Evolutionary conservation across 2,888 invertebrate species (phyloP).

Genomic region (Hermaeophaga mercurialis): DNA sequence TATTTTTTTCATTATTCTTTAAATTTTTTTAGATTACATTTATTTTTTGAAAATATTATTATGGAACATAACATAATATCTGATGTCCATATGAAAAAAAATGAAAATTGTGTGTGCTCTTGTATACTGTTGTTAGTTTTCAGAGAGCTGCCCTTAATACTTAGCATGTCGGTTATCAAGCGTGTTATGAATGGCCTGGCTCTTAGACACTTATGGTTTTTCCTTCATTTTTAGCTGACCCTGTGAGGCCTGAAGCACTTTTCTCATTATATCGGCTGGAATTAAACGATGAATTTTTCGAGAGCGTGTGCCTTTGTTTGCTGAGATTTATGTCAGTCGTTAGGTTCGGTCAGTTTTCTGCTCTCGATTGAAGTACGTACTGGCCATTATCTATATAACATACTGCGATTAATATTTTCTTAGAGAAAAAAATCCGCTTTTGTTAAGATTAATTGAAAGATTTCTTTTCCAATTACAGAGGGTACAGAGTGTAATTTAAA

Average conservation of each 20-base stretch:
- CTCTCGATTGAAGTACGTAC: slow-evolving; percentile 15
- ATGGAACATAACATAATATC: too few species aligned
- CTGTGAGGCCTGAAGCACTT: slow-evolving; percentile 12
- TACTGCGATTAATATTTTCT: slow-evolving; percentile 17
- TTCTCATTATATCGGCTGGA: slow-evolving; percentile 28
- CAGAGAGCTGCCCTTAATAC: too few species aligned
- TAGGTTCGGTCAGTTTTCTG: slow-evolving; percentile 21
- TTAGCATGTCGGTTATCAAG: slow-evolving; percentile 13
- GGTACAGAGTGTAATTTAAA: too few species aligned
- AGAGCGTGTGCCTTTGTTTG: slow-evolving; percentile 25
- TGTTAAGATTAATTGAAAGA: slow-evolving; percentile 7
- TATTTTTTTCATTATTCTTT: too few species aligned
- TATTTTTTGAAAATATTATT: too few species aligned
- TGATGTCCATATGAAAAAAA: too few species aligned
- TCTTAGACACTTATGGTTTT: slow-evolving; percentile 30
- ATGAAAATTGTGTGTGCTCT: too few species aligned
- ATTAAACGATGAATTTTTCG: slow-evolving; percentile 29
- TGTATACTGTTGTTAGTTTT: too few species aligned
- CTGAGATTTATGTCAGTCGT: slow-evolving; percentile 31
- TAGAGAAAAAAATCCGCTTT: slow-evolving; percentile 16
- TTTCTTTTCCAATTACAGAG: too few species aligned
- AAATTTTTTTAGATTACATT: too few species aligned
- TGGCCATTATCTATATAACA: slow-evolving; percentile 11
- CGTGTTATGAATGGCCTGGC: slow-evolving; percentile 39
- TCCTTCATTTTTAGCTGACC: slow-evolving; percentile 33